A percentile compares a stretch with the other conserved stretches of the same genome.
Conservation (phyloP, 2,113 vertebrate genomes). For the Sialia sialis region DNA sequence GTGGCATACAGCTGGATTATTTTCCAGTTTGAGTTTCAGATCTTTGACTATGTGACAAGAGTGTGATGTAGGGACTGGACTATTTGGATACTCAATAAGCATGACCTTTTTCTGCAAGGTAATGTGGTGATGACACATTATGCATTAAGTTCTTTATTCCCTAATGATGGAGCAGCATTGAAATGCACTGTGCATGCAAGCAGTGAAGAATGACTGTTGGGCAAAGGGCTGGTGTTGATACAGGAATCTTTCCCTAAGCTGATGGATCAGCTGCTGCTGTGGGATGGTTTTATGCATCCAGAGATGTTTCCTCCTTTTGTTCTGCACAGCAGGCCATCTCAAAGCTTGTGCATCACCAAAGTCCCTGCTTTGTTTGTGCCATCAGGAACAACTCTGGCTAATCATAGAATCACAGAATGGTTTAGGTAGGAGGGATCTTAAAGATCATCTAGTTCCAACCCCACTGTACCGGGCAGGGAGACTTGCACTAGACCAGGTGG, state of each 20-base stretch:
- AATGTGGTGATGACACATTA: neutral
- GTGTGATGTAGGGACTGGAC: neutral
- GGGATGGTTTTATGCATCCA: neutral
- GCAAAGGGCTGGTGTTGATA: neutral
- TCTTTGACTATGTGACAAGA: neutral
- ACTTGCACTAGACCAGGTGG: neutral
- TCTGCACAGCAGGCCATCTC: rapidly evolving
- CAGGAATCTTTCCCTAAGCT: neutral
- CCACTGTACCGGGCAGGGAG: neutral
- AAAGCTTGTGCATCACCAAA: rapidly evolving
- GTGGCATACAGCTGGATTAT: neutral
- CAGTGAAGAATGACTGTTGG: neutral
- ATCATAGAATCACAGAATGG: neutral
- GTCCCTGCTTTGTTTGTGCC: neutral
- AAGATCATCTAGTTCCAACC: neutral
- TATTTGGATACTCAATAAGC: neutral
- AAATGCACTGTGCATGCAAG: neutral
- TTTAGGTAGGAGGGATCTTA: neutral
- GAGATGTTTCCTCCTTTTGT: neutral
- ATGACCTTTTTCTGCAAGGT: neutral
- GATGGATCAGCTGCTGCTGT: neutral
- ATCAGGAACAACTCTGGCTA: neutral
- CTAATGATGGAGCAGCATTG: neutral
- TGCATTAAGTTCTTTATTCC: neutral
- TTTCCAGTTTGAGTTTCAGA: neutral